These are phyloP conservation scores for Platyrinchus mystaceus DNA, from an alignment of 2,797 vertebrate genomes.

Conservation along the genomic window DNA sequence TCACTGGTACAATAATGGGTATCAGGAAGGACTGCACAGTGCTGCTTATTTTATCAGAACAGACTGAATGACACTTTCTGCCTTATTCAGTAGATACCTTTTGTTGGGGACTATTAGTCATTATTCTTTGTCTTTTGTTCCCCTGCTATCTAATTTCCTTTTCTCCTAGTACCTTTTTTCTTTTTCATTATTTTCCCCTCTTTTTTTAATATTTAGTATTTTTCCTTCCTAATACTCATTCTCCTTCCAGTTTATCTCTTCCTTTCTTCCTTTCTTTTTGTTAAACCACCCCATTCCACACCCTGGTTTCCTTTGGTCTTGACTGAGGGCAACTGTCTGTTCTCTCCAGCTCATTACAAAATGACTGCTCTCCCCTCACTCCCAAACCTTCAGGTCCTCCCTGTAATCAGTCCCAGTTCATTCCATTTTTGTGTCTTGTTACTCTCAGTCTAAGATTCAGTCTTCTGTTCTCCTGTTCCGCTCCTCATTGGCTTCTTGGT, in stretches of 20 bases:
- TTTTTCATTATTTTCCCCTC: neutral
- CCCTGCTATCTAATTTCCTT: neutral
- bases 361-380: neutral
- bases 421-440: neutral
- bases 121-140: neutral
- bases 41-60: conserved; percentile 12
- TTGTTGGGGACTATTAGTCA: neutral
- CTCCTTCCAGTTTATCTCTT: neutral
- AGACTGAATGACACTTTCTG: conserved; percentile 25
- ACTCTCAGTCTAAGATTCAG: neutral
- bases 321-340: neutral
- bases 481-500: neutral
- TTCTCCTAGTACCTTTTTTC: neutral
- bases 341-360: neutral
- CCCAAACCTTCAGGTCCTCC: neutral
- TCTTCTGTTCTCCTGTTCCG: neutral
- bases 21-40: conserved; percentile 38
- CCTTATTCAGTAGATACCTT: neutral
- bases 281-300: neutral
- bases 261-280: neutral
- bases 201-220: neutral
- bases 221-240: neutral
- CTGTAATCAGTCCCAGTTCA: neutral
- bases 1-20: conserved; percentile 21
- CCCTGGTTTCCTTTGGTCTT: neutral